phyloP scores from a whole-genome alignment of 2,888 invertebrate species.

The Amblyteles armatorius region DNA sequence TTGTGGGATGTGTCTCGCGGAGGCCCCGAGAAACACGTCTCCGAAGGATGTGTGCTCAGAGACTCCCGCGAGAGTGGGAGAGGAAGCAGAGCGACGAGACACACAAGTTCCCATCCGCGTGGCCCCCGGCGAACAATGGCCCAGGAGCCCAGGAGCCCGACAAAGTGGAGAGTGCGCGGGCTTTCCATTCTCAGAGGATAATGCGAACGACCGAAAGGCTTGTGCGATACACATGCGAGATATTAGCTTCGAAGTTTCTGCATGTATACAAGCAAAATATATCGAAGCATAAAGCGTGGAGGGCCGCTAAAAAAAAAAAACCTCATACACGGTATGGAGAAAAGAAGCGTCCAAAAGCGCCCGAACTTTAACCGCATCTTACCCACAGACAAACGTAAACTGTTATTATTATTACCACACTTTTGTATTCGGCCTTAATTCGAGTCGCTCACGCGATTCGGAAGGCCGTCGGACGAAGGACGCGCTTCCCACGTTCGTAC shows the following conservation, averaged over 20 bases:
- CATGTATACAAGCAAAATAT: neutral
- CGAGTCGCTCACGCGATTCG: slow-evolving; percentile 75
- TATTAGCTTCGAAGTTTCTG: slow-evolving; percentile 17
- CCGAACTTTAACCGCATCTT: slow-evolving; percentile 19
- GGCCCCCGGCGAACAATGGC: slow-evolving; percentile 72
- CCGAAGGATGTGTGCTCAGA: slow-evolving; percentile 19
- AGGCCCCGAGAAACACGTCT: slow-evolving; percentile 15
- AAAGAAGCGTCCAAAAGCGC: slow-evolving; percentile 27
- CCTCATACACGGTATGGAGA: neutral
- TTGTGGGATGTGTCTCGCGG: slow-evolving; percentile 52
- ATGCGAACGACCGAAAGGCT: slow-evolving; percentile 46
- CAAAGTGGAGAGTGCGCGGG: slow-evolving; percentile 72
- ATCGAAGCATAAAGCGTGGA: neutral
- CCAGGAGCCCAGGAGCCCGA: slow-evolving; percentile 51
- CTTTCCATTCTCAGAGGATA: slow-evolving; percentile 76
- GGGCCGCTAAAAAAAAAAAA: slow-evolving; percentile 5
- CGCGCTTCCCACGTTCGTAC: slow-evolving; percentile 75
- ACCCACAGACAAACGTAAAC: slow-evolving; percentile 12
- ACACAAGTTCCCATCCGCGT: slow-evolving; percentile 56
- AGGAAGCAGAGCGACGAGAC: slow-evolving; percentile 1
- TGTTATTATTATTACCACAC: slow-evolving; percentile 42
- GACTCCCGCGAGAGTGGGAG: slow-evolving; percentile 3
- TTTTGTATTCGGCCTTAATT: slow-evolving; percentile 72
- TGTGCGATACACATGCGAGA: slow-evolving; percentile 14
- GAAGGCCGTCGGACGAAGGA: slow-evolving; percentile 76